Base-by-base conservation (phyloP, 2,113 vertebrate species). In the Zingel zingel region DNA sequence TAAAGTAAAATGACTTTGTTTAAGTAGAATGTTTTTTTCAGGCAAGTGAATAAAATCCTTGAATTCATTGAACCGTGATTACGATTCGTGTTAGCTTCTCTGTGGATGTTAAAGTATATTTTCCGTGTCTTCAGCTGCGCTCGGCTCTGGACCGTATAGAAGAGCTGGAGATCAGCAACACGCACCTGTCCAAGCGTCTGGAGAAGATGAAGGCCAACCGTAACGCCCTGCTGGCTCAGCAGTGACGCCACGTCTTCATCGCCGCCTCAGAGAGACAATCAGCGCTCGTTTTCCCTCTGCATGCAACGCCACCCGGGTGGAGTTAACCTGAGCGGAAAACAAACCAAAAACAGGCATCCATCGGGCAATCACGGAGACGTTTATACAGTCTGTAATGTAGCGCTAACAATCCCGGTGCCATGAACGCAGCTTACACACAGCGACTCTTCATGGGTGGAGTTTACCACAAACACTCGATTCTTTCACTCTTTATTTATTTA, bases 181-280 rank as follows among this genome's bases (percentile, higher is more conserved):
- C 90, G n/a, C 97, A 98, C 82, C 93, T 99, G 25, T 86, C 96
- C 86, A 99, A 98, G 82, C 96, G 98, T 4, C 92, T 99, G 93
- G 98, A 99, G 88, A 99, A 99, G 90, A 97, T 99, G 97, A 99
- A 98, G 87, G 97, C 98, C 68, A 98, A 96, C 64, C 90, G 98
- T 27, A 98, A 86, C 0, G 97, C 96, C 0, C 94, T 98, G 84
- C 88, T 98, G 81, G 95, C 96, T 65, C 97, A 97, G 94, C 97
- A 93, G 87, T 95, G 94, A 95, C 14, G 12, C 56, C 19, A 1
- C 15, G 33, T 33, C 33, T 33, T 6, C 6, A 33, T 33, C 33
- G 5, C 59, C 58, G 19, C 8, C 23, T 27, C 33, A n/a, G 36
- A 65, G 27, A 10, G 50, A 70, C 53, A 57, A 45, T 45, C 67